Evolutionary conservation across 2,113 vertebrate genomes (phyloP), one percentile per base, ranked within the genome.

Genomic region (Campylomormyrus tamandua): DNA sequence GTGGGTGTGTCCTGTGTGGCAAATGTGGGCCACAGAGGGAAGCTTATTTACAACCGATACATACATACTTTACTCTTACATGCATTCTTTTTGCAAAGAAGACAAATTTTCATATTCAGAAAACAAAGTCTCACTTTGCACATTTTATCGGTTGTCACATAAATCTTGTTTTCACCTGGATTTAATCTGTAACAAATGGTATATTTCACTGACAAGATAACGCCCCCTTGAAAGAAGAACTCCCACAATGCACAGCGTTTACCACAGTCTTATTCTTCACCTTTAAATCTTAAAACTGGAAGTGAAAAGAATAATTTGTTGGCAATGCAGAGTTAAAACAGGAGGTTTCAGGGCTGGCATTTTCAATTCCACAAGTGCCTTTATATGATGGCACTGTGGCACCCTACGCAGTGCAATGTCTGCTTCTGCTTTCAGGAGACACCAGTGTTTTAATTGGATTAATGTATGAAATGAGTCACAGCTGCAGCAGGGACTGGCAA

Each of bases 381-480:
- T 92, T 91, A 91, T 92, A 91, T 90, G 90, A 90, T 91, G 91
- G 90, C 83, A 87, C 83, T 49, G 90, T 88, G 53, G 91, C 90
- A 89, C 83, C 90, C 92, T 88, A 90, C 92, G 91, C 89, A 92
- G 90, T 91, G 91, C 92, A 92, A 87, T 84, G 77, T 90, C 87
- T 87, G 77, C 46, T 56, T 91, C 92, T 93, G 93, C 89, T 95
- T 94, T 90, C 92, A 93, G 88, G 88, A 92, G 92, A 90, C 88
- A 90, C 92, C 91, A 89, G 91, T 85, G 92, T 92, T 96, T 95
- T 96, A 95, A 96, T 95, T 96, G 96, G 95, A 96, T 95, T 96
- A 96, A 96, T 95, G 94, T 95, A 95, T 94, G 94, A 95, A 96
- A 95, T 95, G 94, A 96, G 95, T 94, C 92, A 93, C 91, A 93